Evolutionary conservation across 1,140 invertebrate genomes (phyloP).

Genomic region (Rhopalosiphum maidis): DNA sequence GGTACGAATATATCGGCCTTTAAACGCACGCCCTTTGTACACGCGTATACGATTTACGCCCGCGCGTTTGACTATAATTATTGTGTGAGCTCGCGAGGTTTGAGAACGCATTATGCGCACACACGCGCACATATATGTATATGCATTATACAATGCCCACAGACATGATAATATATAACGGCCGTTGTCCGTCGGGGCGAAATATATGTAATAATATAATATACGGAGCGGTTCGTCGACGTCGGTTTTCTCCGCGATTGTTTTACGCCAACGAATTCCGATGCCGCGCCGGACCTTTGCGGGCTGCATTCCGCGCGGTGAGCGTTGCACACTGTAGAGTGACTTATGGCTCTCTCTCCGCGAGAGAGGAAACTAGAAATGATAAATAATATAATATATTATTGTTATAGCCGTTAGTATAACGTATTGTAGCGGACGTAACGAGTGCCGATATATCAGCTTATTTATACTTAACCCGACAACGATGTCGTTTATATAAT

Average conservation of each 20-base stretch:
- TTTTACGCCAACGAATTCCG: conserved; percentile 21
- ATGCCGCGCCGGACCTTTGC: neutral
- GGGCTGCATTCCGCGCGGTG: neutral
- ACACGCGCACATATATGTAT: too few relatives aligned
- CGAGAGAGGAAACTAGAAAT: neutral
- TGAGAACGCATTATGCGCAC: too few relatives aligned
- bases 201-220: neutral
- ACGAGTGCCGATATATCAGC: neutral
- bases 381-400: neutral
- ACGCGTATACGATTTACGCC: neutral
- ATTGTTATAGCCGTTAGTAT: neutral
- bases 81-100: neutral
- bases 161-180: neutral
- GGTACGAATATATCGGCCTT: neutral
- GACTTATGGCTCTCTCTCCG: neutral
- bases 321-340: neutral
- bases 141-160: neutral
- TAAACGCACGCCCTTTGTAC: neutral
- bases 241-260: neutral
- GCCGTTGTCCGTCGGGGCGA: neutral
- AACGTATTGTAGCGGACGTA: neutral
- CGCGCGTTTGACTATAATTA: neutral
- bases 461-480: neutral
- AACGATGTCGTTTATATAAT: neutral
- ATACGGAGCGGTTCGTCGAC: neutral